phyloP scores from a whole-genome alignment of 2,113 vertebrate genomes.

The Suricata suricatta region DNA sequence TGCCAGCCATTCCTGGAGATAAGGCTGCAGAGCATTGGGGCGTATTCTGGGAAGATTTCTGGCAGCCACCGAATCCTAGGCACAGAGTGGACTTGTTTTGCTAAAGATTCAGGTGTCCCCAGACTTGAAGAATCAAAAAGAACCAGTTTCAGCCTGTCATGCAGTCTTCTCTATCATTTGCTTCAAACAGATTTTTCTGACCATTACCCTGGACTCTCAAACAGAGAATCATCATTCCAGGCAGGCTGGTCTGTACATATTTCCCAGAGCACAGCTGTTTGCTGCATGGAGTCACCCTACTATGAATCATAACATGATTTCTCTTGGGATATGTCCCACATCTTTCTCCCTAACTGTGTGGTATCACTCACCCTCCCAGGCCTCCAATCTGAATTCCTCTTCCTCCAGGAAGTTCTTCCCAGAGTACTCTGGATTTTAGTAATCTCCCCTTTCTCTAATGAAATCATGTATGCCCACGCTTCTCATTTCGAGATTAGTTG shows the following conservation, averaged over 20 bases:
- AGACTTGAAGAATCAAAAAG: not conserved
- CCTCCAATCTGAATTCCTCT: not conserved
- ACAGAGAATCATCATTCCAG: not conserved
- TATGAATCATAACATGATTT: not conserved
- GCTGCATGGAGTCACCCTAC: not conserved
- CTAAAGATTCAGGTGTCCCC: not conserved
- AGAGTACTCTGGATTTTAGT: not conserved
- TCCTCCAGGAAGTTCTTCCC: not conserved
- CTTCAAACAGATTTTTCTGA: not conserved
- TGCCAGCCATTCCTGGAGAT: not conserved
- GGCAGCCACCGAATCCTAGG: not conserved
- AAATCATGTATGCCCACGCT: not conserved
- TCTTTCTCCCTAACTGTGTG: not conserved
- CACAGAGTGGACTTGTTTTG: not conserved
- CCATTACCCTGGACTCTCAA: not conserved
- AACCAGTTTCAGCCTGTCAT: not conserved
- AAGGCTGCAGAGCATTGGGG: not conserved
- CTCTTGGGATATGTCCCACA: not conserved
- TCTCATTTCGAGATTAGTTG: not conserved
- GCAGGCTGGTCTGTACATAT: not conserved
- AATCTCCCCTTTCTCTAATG: not conserved
- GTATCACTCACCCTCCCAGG: not conserved
- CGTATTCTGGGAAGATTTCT: not conserved
- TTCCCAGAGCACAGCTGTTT: not conserved
- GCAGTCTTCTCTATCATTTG: not conserved